Base-by-base conservation (phyloP, 2,888 invertebrate species). In the Leptopilina myrica region DNA sequence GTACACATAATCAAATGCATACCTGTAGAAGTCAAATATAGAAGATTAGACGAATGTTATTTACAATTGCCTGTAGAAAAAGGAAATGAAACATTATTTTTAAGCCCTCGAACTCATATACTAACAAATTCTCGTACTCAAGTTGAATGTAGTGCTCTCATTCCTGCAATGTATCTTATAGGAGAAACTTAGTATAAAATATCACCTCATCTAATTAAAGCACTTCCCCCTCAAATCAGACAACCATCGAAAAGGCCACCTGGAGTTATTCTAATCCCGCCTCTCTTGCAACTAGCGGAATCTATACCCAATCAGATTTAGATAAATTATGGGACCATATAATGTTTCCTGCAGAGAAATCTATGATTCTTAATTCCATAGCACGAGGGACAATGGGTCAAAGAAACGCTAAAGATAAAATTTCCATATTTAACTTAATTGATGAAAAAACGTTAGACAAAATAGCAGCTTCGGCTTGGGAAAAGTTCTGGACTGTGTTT, bases 21-120 rank as follows among this genome's bases (percentile, higher is more conserved):
- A 5, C 85, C 86, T 1, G 82, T 81, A 20, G 76, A 81, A 11
- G 85, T 84, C 0, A 69, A 15, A 20, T 62, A 86, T 9, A 53
- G 82, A 20, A 40, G 79, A 12, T 73, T 79, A 2, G 64, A 82
- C 65, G 14, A 59, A 59, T 59, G 59, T 14, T 59, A 59, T n/a
- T 59, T 59, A 59, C 59, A 59, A 59, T 14, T 59, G 0, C 59
- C 59, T 5, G 59, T 59, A 14, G 14, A 6, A 2, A 59, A 59
- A 14, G 59, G 59, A 12, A 82, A 80, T 11, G 1, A 59, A 12
- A 62, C 80, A 12, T 67, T 69, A 8, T 87, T 83, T 64, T 76
- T 87, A 56, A 66, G 83, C 11, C 84, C 86, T 1, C 76, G 82
- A 8, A 86, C 84, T 0, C 85, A 85, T 40, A 80, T 87, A 1